Percentiles rank a stretch among this genome's conserved stretches.
These are phyloP conservation scores for Bradypus variegatus DNA, from an alignment of 2,797 vertebrate genomes.

Conservation along the genomic window DNA sequence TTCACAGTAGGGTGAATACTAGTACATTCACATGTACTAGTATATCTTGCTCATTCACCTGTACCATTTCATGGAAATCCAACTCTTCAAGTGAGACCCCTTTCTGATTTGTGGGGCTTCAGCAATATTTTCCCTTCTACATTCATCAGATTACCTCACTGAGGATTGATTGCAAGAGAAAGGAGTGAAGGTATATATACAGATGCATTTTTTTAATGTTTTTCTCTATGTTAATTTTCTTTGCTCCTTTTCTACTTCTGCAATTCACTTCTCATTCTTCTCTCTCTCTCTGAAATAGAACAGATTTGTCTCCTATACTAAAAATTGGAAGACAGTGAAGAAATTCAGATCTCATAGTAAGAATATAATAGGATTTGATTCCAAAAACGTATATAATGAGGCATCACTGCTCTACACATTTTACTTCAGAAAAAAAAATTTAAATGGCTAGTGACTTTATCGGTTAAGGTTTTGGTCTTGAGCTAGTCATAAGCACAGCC, in stretches of 20 bases:
- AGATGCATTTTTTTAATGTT: background rate
- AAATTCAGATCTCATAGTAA: background rate
- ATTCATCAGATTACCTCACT: background rate
- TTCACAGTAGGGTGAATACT: background rate
- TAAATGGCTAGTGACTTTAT: background rate
- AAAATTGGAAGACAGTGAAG: background rate
- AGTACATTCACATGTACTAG: background rate
- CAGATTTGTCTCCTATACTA: background rate
- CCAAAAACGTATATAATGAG: background rate
- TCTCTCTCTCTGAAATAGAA: constrained; percentile 7
- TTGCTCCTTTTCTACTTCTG: background rate
- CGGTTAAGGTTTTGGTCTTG: background rate
- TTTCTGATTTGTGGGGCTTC: background rate
- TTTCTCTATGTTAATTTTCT: background rate
- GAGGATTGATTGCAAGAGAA: background rate
- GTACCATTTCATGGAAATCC: background rate
- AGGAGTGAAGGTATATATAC: background rate
- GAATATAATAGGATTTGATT: background rate
- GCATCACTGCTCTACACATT: background rate
- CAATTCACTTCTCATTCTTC: background rate
- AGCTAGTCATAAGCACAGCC: background rate
- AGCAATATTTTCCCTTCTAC: background rate
- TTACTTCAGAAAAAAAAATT: background rate
- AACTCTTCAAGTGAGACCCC: background rate
- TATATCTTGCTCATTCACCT: background rate